Evolutionary conservation across 2,113 vertebrate species (phyloP), one percentile per base, ranked within the genome.

Genomic region (Misgurnus mizolepis): DNA sequence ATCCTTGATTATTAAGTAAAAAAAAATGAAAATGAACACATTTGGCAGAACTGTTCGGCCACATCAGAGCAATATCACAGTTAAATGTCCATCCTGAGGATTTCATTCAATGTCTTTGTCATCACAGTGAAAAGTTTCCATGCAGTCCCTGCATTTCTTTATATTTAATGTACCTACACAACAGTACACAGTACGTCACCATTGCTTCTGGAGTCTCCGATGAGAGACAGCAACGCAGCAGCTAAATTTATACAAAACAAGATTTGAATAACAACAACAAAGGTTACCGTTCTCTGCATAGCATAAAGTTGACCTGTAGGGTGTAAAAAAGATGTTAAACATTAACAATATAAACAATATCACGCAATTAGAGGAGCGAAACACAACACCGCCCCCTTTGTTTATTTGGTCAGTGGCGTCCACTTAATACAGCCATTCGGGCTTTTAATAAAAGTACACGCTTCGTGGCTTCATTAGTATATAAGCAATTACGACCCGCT

Each of bases 91-190:
- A 58, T 76, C 77, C 71, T 68, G 79, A 84, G 75, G 62, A 68
- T 78, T 45, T 7, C 56, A 12, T n/a, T 53, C 22, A 76, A 45
- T 45, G 78, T 69, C 68, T 78, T 53, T 18, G 5, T 56, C 1
- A 71, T 85, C 84, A 85, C 84, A 85, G 80, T 85, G 67, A 76
- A 77, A 75, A 76, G 70, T 68, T 78, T 81, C 58, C 47, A 50
- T 56, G 58, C 76, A 79, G 76, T 74, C 67, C 75, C 81, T 82
- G 67, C 60, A 72, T 78, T 82, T 49, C 5, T 22, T 45, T 76
- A 14, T 62, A 65, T 27, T 58, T 68, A 67, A 67, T 67, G 64
- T 67, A 68, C 64, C 50, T 41, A 58, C 49, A 43, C 27, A 67
- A 78, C 6, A 56, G 50, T 75, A 70, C 80, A 84, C 75, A 74